Evolutionary conservation across 2,113 vertebrate genomes (phyloP), one percentile per base, ranked within the genome.

Genomic region (Brienomyrus brachyistius): DNA sequence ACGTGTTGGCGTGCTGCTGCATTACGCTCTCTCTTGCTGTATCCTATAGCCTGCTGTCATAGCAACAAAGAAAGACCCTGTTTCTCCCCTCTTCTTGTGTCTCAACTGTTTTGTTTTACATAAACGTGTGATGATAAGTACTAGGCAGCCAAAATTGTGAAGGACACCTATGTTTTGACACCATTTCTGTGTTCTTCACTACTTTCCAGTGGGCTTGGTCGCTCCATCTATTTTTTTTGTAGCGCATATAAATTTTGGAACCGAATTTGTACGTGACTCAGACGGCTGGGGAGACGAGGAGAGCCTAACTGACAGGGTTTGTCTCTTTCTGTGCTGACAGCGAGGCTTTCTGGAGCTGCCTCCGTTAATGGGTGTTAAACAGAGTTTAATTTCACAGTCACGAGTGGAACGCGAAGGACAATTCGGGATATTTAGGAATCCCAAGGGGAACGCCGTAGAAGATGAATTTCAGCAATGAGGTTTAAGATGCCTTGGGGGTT

Each of bases 381-480:
- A 40, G 59, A 47, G 66, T 82, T 82, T 80, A 89, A 82, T 54
- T 89, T 52, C 74, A 47, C 50, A 83, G 48, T 45, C 19, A 31
- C 5, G 70, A 89, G 50, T 82, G 74, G 70, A 56, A 56, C 17
- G 74, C 13, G 0, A 52, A 82, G 88, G 27, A 43, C 31, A 13
- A 21, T 56, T 89, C 50, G 11, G 88, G 74, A 77, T 40, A 83
- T 83, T n/a, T 80, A 17, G 50, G 47, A 82, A 77, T 51, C 88
- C 31, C 74, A 8, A 21, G 21, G 51, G 88, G 74, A 89, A 83
- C 31, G 17, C 47, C 47, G 15, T 11, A 5, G 70, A 17, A 89
- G 74, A 89, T 89, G 88, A 83, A 80, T 56, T 89, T 89, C 88
- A 56, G 27, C 50, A 89, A 43, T 54, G 74, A 82, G 70, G 35